Evolutionary conservation across 2,113 vertebrate genomes (phyloP).

Genomic region (Hystrix cristata): DNA sequence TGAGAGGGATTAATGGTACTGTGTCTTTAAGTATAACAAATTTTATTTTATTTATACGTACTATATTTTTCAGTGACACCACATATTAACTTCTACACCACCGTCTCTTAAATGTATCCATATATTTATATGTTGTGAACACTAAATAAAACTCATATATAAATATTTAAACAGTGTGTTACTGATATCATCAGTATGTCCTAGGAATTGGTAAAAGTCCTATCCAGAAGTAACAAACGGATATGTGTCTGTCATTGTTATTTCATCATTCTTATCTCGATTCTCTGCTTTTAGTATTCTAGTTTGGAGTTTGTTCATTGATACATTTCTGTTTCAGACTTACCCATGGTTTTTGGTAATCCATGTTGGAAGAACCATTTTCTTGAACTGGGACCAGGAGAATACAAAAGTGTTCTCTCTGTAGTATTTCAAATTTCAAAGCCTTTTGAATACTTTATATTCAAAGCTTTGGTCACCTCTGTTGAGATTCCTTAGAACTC

Average conservation of each 20-base stretch:
- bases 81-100: not conserved
- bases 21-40: not conserved
- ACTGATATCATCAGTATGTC: not conserved
- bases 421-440: slow-evolving; percentile 5
- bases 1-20: not conserved
- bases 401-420: not conserved
- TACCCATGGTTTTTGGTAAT: not conserved
- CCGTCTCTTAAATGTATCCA: not conserved
- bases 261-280: slow-evolving; percentile 20
- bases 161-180: not conserved
- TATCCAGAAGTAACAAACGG: slow-evolving; percentile 10
- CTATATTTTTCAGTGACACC: not conserved
- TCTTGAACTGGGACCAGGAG: not conserved
- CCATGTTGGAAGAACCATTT: not conserved
- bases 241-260: not conserved
- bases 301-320: slow-evolving; percentile 15
- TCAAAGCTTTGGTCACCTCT: slow-evolving; percentile 23
- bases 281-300: slow-evolving; percentile 26
- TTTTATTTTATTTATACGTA: not conserved
- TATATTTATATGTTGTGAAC: not conserved
- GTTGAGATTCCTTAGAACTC: not conserved
- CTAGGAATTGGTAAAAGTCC: slow-evolving; percentile 7
- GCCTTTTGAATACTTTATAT: not conserved
- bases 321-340: slow-evolving; percentile 22
- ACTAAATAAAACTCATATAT: slow-evolving; percentile 33